phyloP scores from a whole-genome alignment of 2,888 invertebrate species.

The Cephonodes hylas region DNA sequence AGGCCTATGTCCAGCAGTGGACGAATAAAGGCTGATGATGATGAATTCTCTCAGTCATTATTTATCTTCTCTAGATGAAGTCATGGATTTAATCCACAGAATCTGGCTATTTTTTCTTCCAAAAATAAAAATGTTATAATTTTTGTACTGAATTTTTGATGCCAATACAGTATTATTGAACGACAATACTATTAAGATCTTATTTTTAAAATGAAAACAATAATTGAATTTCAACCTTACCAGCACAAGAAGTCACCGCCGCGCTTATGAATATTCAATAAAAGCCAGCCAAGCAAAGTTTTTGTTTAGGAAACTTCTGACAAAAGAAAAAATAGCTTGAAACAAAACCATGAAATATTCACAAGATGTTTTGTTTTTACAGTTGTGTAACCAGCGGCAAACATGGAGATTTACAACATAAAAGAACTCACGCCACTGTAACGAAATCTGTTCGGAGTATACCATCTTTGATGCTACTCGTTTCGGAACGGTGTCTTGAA shows the following conservation, averaged over 20 bases:
- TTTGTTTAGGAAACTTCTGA: conserved; percentile 60
- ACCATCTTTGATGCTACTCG: conserved; percentile 15
- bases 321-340: conserved; percentile 50
- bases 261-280: conserved; percentile 58
- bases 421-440: conserved; percentile 50
- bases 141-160: background rate
- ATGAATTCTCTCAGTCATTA: no score
- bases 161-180: background rate
- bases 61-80: no score
- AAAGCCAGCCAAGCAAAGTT: conserved; percentile 31
- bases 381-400: conserved; percentile 64
- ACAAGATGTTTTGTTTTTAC: conserved; percentile 58
- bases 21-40: no score
- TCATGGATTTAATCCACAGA: no score
- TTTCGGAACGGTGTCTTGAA: background rate
- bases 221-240: background rate
- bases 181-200: background rate
- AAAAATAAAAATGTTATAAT: no score
- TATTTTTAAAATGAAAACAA: background rate
- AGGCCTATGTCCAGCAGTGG: no score
- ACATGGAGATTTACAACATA: conserved; percentile 66
- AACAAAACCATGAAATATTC: conserved; percentile 70
- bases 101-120: no score
- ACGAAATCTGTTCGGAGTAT: conserved; percentile 41
- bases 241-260: background rate